These are phyloP conservation scores for Gordius sp. DNA, from an alignment of 2,888 invertebrate species.

Conservation along the genomic window DNA sequence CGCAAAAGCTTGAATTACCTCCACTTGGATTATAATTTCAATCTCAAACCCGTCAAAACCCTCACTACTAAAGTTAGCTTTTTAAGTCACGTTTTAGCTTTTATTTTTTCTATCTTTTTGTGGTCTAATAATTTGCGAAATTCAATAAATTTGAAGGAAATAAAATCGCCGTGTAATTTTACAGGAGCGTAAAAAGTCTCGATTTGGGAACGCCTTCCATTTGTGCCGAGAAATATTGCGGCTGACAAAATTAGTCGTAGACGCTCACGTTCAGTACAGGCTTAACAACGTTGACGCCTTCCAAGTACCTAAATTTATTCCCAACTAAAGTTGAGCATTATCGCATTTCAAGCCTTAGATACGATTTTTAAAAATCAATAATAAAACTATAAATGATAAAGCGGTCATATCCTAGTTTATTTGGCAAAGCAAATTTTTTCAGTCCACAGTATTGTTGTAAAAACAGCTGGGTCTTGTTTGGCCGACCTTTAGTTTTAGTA, in stretches of 20 bases:
- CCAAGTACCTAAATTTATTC: constrained; percentile 27
- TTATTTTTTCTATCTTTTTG: neutral
- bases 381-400: too few species aligned
- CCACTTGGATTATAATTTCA: constrained; percentile 98
- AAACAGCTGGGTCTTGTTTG: too few species aligned
- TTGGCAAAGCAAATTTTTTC: too few species aligned
- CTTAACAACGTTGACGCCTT: constrained; percentile 98
- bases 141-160: too few species aligned
- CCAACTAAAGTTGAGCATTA: constrained; percentile 1
- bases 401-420: too few species aligned
- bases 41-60: constrained; percentile 56
- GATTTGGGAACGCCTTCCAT: constrained; percentile 56
- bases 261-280: constrained; percentile 94
- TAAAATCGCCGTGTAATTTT: too few species aligned
- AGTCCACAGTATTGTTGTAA: too few species aligned
- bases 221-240: constrained; percentile 90
- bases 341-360: neutral
- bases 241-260: constrained; percentile 88
- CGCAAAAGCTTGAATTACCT: constrained; percentile 95
- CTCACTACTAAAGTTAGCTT: constrained; percentile 57
- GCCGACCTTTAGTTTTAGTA: too few species aligned
- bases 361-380: too few species aligned
- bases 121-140: neutral
- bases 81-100: neutral
- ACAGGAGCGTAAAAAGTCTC: constrained; percentile 75